These are phyloP conservation scores for Synergus itoensis DNA, from an alignment of 2,888 invertebrate genomes.

Conservation along the genomic window DNA sequence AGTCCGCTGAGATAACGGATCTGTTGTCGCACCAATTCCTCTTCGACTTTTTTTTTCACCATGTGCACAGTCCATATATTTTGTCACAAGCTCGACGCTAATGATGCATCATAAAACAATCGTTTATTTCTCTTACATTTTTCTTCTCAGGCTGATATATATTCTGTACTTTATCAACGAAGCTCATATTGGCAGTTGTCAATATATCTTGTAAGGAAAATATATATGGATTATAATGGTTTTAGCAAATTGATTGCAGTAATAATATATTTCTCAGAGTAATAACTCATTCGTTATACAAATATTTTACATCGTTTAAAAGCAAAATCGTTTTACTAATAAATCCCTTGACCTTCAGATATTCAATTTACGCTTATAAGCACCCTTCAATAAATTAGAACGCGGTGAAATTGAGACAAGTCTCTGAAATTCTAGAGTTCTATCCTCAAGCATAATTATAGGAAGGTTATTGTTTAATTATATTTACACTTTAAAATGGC, in stretches of 20 bases:
- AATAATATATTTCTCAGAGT: neutral
- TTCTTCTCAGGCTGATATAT: neutral
- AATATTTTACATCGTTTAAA: too few species aligned
- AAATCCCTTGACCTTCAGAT: neutral
- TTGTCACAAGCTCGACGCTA: neutral
- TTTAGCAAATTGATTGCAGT: neutral
- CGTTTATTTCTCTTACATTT: slow-evolving; percentile 7
- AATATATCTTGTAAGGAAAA: neutral
- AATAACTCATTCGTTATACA: too few species aligned
- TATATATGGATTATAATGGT: neutral
- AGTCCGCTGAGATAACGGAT: slow-evolving; percentile 7
- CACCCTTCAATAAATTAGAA: neutral
- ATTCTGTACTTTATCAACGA: neutral
- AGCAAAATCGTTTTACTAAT: neutral
- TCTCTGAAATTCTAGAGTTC: neutral
- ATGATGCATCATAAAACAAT: neutral
- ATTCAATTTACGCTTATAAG: neutral
- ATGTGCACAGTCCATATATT: too few species aligned
- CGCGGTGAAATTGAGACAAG: neutral
- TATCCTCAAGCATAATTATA: neutral
- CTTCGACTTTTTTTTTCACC: neutral
- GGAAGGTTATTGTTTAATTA: neutral
- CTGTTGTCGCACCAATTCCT: slow-evolving; percentile 2
- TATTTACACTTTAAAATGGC: too few species aligned
- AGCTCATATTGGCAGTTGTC: neutral